Base-by-base conservation (phyloP, 2,888 invertebrate genomes). In the Microctonus brassicae region DNA sequence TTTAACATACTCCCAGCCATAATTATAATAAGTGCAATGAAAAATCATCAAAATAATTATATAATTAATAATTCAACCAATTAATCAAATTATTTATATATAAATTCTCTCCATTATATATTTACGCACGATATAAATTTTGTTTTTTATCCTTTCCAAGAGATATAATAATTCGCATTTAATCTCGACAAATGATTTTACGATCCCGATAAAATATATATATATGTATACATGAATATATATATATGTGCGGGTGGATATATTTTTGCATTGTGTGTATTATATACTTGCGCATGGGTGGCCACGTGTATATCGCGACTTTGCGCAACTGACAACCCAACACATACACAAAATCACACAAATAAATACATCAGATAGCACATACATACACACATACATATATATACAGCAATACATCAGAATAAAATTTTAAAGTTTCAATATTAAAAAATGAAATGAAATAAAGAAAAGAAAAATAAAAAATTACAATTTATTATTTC, bases 271-370 rank as follows among this genome's bases (percentile, higher is more conserved):
- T 4, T 69, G 70, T 71, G 62, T 47, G 73, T n/a, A n/a, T 65
- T 47, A 71, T n/a, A n/a, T 65, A 66, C 69, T 57, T 61, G 70
- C 74, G 70, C 73, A 70, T 69, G 74, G 74, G 73, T 74, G 76
- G 76, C 76, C 76, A 74, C 74, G 73, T 73, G 71, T n/a, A n/a
- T 66, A 63, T 76, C 47, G 47, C 20, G 22, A 55, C 52, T 53
- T 61, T 68, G 68, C 68, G 68, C 60, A 68, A 61, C 57, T 36
- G 26, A 20, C 57, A 36, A 20, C 33, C n/a, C n/a, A n/a, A 29
- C 47, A 17, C 47, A 47, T n/a, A 17, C 17, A 47, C 42, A 42
- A 13, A 42, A n/a, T 4, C 2, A 42, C 42, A 13, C 42, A 42
- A n/a, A 17, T n/a, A 11, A 3, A 42, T 29, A 29, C 29, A 29